Conservation (phyloP, 2,888 invertebrate species). For the Apodemia mormo region DNA sequence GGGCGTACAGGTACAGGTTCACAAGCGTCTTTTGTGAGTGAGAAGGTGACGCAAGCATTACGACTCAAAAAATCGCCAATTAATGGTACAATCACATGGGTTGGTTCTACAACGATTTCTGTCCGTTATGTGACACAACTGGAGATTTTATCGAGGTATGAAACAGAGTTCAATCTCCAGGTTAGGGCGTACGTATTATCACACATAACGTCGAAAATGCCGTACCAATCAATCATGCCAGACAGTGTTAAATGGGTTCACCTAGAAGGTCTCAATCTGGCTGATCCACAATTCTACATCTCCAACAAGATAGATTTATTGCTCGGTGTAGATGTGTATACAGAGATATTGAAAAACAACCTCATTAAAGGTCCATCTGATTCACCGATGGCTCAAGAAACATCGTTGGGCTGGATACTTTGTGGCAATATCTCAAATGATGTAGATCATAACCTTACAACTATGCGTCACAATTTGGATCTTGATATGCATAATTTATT, state of each 20-base stretch:
- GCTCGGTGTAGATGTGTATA: conserved; percentile 32
- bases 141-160: conserved; percentile 23
- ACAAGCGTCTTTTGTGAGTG: conserved; percentile 35
- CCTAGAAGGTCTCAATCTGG: conserved; percentile 31
- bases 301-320: conserved; percentile 39
- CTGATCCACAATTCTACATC: conserved; percentile 32
- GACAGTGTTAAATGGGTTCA: conserved; percentile 29
- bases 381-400: conserved; percentile 26
- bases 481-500: conserved; percentile 1
- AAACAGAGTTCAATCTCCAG: conserved; percentile 14
- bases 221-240: conserved; percentile 16
- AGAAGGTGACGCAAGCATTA: conserved; percentile 32
- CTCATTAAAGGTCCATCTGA: conserved; percentile 7
- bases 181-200: conserved; percentile 18
- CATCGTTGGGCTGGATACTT: conserved; percentile 30
- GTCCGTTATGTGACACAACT: conserved; percentile 26
- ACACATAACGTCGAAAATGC: conserved; percentile 18
- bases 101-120: conserved; percentile 32
- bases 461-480: conserved; percentile 1
- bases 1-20: conserved; percentile 41
- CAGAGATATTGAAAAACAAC: conserved; percentile 11
- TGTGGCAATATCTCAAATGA: conserved; percentile 20
- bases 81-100: conserved; percentile 30
- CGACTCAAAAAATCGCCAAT: neutral
- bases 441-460: neutral